Conservation (phyloP, 2,888 invertebrate species). For the Timandra comae region DNA sequence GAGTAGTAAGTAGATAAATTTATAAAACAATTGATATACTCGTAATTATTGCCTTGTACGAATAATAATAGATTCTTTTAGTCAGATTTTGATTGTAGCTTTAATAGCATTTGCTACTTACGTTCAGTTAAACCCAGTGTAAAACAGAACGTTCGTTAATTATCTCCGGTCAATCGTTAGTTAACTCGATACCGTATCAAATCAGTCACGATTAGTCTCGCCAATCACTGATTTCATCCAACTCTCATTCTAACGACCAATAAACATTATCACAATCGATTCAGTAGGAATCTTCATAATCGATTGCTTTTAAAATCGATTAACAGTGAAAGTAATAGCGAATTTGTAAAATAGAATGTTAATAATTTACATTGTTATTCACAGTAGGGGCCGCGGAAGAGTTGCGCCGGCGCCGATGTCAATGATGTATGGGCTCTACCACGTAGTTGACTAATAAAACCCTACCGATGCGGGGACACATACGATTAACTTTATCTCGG, state of each 20-base stretch:
- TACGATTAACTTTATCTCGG: constrained; percentile 41
- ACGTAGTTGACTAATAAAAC: constrained; percentile 60
- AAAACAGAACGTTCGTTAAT: no score
- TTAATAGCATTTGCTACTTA: no score
- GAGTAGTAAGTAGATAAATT: no score
- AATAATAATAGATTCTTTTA: no score
- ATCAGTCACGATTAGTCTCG: constrained; percentile 49
- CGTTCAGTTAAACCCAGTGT: no score
- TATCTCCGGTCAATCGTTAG: constrained; percentile 58
- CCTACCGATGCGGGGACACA: constrained; percentile 46
- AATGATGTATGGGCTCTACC: constrained; percentile 66
- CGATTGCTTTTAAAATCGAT: no score
- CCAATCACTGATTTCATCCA: constrained; percentile 56
- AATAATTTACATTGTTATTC: no score
- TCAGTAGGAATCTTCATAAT: constrained; percentile 66
- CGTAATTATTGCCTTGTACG: no score
- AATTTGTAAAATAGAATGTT: no score
- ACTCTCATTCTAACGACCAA: constrained; percentile 61
- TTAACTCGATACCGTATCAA: constrained; percentile 45
- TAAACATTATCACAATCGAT: constrained; percentile 69
- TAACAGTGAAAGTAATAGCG: no score
- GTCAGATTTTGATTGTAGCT: no score
- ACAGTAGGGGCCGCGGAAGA: constrained; percentile 46
- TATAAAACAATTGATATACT: no score
- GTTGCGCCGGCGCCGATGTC: constrained; percentile 59